Evolutionary conservation across 1,140 invertebrate genomes (phyloP), one percentile per base, ranked within the genome.

Genomic region (Sycophila sp.): DNA sequence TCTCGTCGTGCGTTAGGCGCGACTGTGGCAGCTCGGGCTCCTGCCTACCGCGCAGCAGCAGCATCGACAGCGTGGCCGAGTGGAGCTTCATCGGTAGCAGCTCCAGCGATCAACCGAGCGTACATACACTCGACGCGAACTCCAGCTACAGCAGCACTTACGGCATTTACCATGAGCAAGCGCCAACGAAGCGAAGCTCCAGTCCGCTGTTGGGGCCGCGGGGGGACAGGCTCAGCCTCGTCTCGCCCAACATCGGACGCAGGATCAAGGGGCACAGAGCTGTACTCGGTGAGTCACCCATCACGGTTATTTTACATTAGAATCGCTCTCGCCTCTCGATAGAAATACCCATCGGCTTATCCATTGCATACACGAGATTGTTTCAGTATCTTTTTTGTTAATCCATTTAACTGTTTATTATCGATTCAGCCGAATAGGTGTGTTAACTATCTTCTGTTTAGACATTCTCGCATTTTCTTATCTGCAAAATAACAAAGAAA

Each of bases 191-290:
- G 75, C 82, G 87, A 30, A 85, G 87, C 62, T 85, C 85, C 63
- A 84, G 80, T 73, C 79, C 87, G 69, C 73, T 88, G 75, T 77
- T 88, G 64, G 80, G 81, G 60, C 73, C 77, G 75, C 76, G 77
- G 76, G 56, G 80, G 76, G 72, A 87, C 83, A 88, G 89, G 13
- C 85, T 91, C 69, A 90, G 90, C 71, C 86, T 93, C 56, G 89
- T 92, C 1, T 93, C 92, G 15, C 92, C 92, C 1, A 91, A 89
- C 26, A 91, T 92, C 6, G 92, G 92, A 6, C 86, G 92, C 45
- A 84, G 92, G 66, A 89, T 91, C 71, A 94, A 94, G 81, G 89
- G 90, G 30, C 91, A 92, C 70, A 85, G 92, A 76, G 90, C 91
- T 58, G 87, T 90, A 36, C 88, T 91, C 75, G 91, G 93, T 94